These are phyloP conservation scores for Tipula lateralis DNA, from an alignment of 2,888 invertebrate genomes.

Conservation along the genomic window DNA sequence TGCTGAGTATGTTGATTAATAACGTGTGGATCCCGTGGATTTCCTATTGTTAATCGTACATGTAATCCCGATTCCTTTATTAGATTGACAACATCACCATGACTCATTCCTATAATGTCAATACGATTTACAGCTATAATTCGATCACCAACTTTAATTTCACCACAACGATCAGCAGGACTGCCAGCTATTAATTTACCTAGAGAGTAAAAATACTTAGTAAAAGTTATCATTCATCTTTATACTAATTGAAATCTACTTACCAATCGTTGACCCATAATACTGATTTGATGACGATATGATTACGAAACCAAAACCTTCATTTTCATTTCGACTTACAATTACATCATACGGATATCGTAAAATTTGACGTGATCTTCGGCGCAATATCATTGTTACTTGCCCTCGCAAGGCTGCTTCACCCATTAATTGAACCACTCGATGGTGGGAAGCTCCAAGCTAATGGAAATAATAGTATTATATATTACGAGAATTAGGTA, in stretches of 20 bases:
- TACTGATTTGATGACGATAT: constrained; percentile 86
- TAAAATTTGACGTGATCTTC: constrained; percentile 46
- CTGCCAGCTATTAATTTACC: constrained; percentile 92
- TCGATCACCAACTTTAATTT: constrained; percentile 88
- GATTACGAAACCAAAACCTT: constrained; percentile 98
- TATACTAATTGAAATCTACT: neutral
- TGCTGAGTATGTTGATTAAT: constrained; percentile 19
- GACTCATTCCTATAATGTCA: constrained; percentile 85
- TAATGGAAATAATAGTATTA: constrained; percentile 40
- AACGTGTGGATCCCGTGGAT: constrained; percentile 37
- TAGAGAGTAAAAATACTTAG: too few species aligned
- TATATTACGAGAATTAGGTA: neutral
- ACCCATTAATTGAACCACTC: constrained; percentile 89
- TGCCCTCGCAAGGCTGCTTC: constrained; percentile 81
- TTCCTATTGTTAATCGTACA: constrained; percentile 74
- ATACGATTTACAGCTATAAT: constrained; percentile 93
- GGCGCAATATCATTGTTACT: constrained; percentile 72
- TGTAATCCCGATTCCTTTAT: constrained; percentile 94
- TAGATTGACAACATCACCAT: constrained; percentile 94
- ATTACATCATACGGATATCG: constrained; percentile 82
- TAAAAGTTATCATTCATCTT: too few species aligned
- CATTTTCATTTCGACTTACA: constrained; percentile 82
- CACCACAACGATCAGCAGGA: constrained; percentile 90
- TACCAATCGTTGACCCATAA: constrained; percentile 79
- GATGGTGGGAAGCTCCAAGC: constrained; percentile 80